A percentile compares a stretch with the other conserved stretches of the same genome.
phyloP scores from a whole-genome alignment of 2,113 vertebrate genomes.

The Jacana jacana region DNA sequence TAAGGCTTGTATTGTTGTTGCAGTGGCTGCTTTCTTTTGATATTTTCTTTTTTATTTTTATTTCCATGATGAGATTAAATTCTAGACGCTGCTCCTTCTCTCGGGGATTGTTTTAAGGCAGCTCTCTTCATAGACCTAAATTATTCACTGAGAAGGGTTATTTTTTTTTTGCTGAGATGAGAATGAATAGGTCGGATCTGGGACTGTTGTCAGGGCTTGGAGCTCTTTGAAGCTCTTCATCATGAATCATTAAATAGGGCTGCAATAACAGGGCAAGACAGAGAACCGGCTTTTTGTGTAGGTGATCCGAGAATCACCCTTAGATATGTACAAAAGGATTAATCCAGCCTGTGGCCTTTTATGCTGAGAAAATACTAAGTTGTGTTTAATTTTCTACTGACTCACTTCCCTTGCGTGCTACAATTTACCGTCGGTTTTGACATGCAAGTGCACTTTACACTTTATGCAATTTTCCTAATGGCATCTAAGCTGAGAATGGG shows the following conservation, averaged over 20 bases:
- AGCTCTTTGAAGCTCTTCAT: constrained; percentile 33
- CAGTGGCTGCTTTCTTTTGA: neutral
- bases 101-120: constrained; percentile 23
- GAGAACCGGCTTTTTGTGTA: constrained; percentile 11
- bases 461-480: neutral
- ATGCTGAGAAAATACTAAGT: neutral
- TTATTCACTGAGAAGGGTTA: constrained; percentile 3
- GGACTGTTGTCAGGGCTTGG: constrained; percentile 7
- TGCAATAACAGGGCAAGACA: neutral
- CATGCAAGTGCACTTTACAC: neutral
- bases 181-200: neutral
- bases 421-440: neutral
- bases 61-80: constrained; percentile 51
- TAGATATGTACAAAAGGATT: neutral
- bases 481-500: neutral
- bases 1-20: constrained; percentile 28
- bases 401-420: neutral
- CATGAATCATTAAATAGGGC: constrained; percentile 54
- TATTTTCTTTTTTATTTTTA: constrained; percentile 17
- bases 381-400: constrained; percentile 24
- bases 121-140: constrained; percentile 10
- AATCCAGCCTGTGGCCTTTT: neutral
- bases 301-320: constrained; percentile 22
- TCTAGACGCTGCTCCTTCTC: constrained; percentile 5
- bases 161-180: neutral